These are phyloP conservation scores for Bufo bufo DNA, from an alignment of 2,113 vertebrate genomes.

Conservation along the genomic window DNA sequence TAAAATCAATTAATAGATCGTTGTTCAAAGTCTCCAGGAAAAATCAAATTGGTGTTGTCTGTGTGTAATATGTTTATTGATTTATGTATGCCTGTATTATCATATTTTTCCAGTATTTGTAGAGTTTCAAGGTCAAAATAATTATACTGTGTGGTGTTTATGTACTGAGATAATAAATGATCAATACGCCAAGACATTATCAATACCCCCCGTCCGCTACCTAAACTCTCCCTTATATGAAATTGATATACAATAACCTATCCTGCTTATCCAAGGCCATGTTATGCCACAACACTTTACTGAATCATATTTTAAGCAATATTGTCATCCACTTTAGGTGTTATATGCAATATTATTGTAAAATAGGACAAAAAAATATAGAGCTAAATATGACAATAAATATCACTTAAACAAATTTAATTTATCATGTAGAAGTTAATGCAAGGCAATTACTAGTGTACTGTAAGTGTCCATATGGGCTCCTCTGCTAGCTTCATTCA, in stretches of 20 bases:
- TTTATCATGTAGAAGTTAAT: too few relatives aligned
- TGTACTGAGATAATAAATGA: neutral
- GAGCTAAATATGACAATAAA: too few relatives aligned
- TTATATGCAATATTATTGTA: too few relatives aligned
- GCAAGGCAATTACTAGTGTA: too few relatives aligned
- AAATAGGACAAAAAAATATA: too few relatives aligned
- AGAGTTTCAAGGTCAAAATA: slow-evolving; percentile 9
- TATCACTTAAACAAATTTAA: too few relatives aligned
- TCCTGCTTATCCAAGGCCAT: neutral
- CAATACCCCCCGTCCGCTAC: neutral
- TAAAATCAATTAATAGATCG: slow-evolving; percentile 37
- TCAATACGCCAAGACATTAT: neutral
- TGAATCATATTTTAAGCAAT: too few relatives aligned
- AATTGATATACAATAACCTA: neutral
- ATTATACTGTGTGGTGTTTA: neutral
- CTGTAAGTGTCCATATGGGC: too few relatives aligned
- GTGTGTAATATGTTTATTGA: neutral
- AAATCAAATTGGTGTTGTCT: neutral
- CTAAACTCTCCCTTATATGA: neutral
- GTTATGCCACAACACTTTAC: too few relatives aligned
- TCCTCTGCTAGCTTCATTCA: too few relatives aligned
- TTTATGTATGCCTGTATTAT: neutral
- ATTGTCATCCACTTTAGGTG: too few relatives aligned
- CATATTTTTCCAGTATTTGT: slow-evolving; percentile 4
- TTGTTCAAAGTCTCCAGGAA: slow-evolving; percentile 18